Conservation (phyloP, 2,888 invertebrate species). For the Lasioglossum figueresi region DNA sequence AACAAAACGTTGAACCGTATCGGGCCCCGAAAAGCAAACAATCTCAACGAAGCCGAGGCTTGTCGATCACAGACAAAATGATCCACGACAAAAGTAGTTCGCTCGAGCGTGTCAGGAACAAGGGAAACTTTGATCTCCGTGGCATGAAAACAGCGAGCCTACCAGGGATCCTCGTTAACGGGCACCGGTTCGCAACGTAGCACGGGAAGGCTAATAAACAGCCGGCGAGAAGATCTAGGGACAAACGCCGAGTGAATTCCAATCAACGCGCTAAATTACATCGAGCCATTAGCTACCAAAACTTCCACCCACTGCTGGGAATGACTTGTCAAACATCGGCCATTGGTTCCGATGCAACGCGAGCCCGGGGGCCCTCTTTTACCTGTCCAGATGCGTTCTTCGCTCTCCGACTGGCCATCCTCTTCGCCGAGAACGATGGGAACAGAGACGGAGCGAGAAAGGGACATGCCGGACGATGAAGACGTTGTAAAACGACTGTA, state of each 20-base stretch:
- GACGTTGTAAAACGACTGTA: constrained; percentile 80
- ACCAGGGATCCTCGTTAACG: constrained; percentile 40
- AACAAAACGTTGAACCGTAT: not conserved
- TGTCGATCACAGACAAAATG: not conserved
- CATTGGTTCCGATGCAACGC: constrained; percentile 57
- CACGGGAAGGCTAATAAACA: constrained; percentile 28
- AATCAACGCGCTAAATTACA: constrained; percentile 66
- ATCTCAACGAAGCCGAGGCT: not conserved
- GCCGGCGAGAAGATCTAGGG: constrained; percentile 26
- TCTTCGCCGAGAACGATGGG: not conserved
- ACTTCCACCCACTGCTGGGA: constrained; percentile 59
- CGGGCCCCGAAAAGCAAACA: not conserved
- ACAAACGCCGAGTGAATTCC: constrained; percentile 53
- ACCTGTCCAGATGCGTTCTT: constrained; percentile 63
- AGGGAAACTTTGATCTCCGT: not conserved
- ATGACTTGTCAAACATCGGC: constrained; percentile 64
- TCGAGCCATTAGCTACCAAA: constrained; percentile 64
- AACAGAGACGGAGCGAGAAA: constrained; percentile 37
- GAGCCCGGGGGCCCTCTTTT: constrained; percentile 53
- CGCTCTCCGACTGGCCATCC: constrained; percentile 22
- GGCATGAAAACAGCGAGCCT: not conserved
- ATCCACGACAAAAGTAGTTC: not conserved
- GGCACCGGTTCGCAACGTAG: not conserved
- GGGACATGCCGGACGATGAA: constrained; percentile 74
- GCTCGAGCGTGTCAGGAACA: not conserved